Conservation (phyloP, 1,140 invertebrate genomes). For the Pseudomyrmex flavicornis region DNA sequence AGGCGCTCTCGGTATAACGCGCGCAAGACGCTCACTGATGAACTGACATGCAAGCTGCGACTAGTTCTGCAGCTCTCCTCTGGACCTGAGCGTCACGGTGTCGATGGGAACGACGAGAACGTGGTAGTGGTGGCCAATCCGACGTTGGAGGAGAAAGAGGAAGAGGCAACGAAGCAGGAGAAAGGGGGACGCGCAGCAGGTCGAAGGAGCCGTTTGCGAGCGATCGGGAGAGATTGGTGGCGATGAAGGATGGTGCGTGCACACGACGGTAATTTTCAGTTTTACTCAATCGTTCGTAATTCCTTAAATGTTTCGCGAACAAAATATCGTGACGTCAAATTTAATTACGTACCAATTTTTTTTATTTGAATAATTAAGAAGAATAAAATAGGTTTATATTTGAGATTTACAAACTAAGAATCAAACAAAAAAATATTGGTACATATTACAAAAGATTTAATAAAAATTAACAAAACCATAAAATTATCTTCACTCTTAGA, state of each 20-base stretch:
- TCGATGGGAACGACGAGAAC: constrained; percentile 34
- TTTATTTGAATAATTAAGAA: too few relatives aligned
- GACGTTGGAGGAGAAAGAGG: constrained; percentile 26
- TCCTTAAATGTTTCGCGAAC: background rate
- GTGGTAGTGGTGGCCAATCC: constrained; percentile 33
- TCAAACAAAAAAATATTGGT: too few relatives aligned
- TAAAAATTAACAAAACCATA: too few relatives aligned
- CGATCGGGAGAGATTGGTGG: constrained; percentile 26
- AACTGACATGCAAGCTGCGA: constrained; percentile 62
- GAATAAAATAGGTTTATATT: too few relatives aligned
- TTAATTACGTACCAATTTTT: too few relatives aligned
- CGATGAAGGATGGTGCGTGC: constrained; percentile 28
- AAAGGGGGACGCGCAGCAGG: constrained; percentile 39
- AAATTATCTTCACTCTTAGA: too few relatives aligned
- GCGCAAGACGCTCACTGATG: constrained; percentile 62
- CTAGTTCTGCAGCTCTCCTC: constrained; percentile 59
- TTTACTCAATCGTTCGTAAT: background rate
- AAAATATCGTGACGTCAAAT: too few relatives aligned
- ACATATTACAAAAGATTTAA: too few relatives aligned
- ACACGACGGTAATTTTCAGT: background rate
- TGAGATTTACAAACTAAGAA: too few relatives aligned
- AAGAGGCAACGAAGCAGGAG: constrained; percentile 3
- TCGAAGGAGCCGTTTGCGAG: constrained; percentile 1
- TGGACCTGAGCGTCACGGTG: constrained; percentile 65
- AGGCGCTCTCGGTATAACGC: constrained; percentile 3